Percentiles rank a stretch among this genome's conserved stretches.
Evolutionary conservation across 2,797 vertebrate genomes (phyloP).

Genomic region (Sebastes taczanowskii): DNA sequence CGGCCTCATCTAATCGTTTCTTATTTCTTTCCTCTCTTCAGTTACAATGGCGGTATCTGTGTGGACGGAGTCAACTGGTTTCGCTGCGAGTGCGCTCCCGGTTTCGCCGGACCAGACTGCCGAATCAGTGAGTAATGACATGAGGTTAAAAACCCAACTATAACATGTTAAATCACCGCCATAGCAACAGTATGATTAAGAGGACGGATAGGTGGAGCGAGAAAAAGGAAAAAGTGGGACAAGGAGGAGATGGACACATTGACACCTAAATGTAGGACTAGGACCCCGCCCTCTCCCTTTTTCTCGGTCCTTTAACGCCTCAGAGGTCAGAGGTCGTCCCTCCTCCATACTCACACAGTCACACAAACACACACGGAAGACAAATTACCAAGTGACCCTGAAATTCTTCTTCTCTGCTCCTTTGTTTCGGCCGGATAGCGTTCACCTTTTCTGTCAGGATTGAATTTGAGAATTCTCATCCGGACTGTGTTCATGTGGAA

Average conservation of each 20-base stretch:
- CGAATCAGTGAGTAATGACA: slow-evolving; percentile 93
- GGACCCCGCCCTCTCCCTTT: slow-evolving; percentile 51
- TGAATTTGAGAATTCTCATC: slow-evolving; percentile 52
- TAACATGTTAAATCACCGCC: background rate
- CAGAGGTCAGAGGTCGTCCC: slow-evolving; percentile 75
- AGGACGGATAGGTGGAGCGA: slow-evolving; percentile 6
- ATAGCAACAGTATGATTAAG: slow-evolving; percentile 21
- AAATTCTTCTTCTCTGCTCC: slow-evolving; percentile 72
- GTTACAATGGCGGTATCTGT: slow-evolving; percentile 97
- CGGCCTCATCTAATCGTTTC: slow-evolving; percentile 25
- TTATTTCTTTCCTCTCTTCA: slow-evolving; percentile 61
- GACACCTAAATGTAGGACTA: slow-evolving; percentile 63
- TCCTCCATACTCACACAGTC: slow-evolving; percentile 73
- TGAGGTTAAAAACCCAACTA: background rate
- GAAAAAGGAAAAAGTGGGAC: background rate
- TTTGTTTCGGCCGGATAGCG: slow-evolving; percentile 63
- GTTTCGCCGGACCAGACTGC: slow-evolving; percentile 97
- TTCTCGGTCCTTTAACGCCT: slow-evolving; percentile 56
- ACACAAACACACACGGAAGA: slow-evolving; percentile 73
- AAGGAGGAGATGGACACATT: slow-evolving; percentile 53
- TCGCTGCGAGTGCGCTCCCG: slow-evolving; percentile 95
- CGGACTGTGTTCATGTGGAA: slow-evolving; percentile 49
- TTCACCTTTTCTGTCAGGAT: slow-evolving; percentile 67
- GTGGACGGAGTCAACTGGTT: slow-evolving; percentile 99
- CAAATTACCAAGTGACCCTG: slow-evolving; percentile 81